Evolutionary conservation across 2,797 vertebrate species (phyloP).

Genomic region (Hippopotamyrus pictus): DNA sequence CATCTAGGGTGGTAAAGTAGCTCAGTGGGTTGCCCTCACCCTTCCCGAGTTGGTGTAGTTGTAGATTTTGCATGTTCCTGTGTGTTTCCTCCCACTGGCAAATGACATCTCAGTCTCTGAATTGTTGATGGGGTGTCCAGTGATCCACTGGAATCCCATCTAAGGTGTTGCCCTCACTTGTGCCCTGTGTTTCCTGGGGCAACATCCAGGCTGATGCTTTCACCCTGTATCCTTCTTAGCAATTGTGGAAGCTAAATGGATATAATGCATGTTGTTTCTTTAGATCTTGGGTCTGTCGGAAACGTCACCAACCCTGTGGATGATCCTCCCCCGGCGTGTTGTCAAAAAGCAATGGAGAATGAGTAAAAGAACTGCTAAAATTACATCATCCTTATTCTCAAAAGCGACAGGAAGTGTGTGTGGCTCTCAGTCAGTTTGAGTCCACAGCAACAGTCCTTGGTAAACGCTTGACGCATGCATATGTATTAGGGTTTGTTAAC

Average conservation of each 20-base stretch:
- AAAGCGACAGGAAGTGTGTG: neutral
- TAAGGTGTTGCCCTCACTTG: neutral
- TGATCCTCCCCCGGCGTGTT: neutral
- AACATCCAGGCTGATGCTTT: neutral
- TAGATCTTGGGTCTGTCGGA: neutral
- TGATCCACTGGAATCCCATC: neutral
- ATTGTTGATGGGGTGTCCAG: neutral
- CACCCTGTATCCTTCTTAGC: neutral
- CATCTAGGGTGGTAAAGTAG: neutral
- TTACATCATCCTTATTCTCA: neutral
- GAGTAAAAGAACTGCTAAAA: conserved; percentile 13
- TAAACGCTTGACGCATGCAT: conserved; percentile 19
- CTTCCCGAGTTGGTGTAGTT: neutral
- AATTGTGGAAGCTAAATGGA: neutral
- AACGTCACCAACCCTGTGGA: neutral
- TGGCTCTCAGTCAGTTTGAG: conserved; percentile 11
- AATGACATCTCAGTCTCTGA: neutral
- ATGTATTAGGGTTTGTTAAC: conserved; percentile 16
- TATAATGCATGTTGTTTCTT: neutral
- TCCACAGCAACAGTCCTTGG: conserved; percentile 9
- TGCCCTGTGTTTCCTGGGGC: neutral
- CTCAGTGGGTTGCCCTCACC: neutral
- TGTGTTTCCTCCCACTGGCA: neutral
- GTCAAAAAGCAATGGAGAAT: neutral
- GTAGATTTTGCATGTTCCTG: neutral